Percentiles rank a stretch among this genome's conserved stretches.
Conservation (phyloP, 2,797 vertebrate genomes). For the Champsocephalus esox region DNA sequence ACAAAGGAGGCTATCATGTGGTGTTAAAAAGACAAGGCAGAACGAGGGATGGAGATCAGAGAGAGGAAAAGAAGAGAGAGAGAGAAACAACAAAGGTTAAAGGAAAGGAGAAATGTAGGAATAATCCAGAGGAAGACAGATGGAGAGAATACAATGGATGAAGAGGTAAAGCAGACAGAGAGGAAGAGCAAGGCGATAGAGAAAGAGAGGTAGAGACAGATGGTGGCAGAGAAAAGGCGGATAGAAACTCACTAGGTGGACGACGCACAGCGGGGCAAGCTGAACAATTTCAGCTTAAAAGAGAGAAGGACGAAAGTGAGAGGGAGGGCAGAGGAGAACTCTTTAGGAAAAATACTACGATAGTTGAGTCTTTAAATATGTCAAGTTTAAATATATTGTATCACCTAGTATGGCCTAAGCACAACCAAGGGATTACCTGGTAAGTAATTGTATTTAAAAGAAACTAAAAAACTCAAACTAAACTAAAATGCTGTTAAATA, state of each 20-base stretch:
- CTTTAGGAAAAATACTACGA: constrained; percentile 23
- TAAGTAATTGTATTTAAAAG: background rate
- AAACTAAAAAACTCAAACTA: no score
- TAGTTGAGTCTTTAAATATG: constrained; percentile 2
- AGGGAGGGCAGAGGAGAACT: constrained; percentile 37
- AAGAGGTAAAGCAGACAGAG: constrained; percentile 44
- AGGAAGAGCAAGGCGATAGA: constrained; percentile 24
- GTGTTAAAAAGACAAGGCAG: constrained; percentile 29
- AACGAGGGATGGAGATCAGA: constrained; percentile 17
- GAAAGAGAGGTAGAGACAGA: constrained; percentile 46
- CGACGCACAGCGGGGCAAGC: constrained; percentile 58
- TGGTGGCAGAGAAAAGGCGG: constrained; percentile 73
- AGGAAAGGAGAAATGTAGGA: constrained; percentile 22
- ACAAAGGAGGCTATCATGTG: constrained; percentile 54
- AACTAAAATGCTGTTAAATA: background rate
- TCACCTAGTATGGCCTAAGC: background rate
- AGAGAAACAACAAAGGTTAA: constrained; percentile 16
- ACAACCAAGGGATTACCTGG: background rate
- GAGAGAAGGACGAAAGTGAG: constrained; percentile 45
- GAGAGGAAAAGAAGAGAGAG: constrained; percentile 8
- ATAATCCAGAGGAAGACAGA: constrained; percentile 58
- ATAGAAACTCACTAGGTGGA: constrained; percentile 73
- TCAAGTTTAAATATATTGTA: background rate
- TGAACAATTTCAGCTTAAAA: constrained; percentile 68
- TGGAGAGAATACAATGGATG: constrained; percentile 48